Evolutionary conservation across 2,113 vertebrate genomes (phyloP).

Genomic region (human (Homo sapiens)): GRCh38 chr12:113847001-113847500

Average conservation of each 20-base stretch:
- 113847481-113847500: constrained; percentile 73
- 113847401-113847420: constrained; percentile 77
- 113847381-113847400: constrained; percentile 68
- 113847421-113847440: constrained; percentile 82
- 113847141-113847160: accelerated
- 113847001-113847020: not conserved
- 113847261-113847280: not conserved
- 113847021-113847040: accelerated
- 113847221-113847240: not conserved
- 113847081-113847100: not conserved
- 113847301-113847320: constrained; percentile 49
- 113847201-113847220: accelerated
- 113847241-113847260: not conserved
- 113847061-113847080: accelerated
- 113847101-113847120: not conserved
- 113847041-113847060: accelerated
- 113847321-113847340: constrained; percentile 59
- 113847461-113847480: constrained; percentile 74
- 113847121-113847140: not conserved
- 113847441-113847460: constrained; percentile 81
- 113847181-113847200: accelerated
- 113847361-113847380: constrained; percentile 74
- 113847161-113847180: accelerated
- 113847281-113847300: not conserved
- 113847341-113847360: constrained; percentile 57